Evolutionary conservation across 2,113 vertebrate species (phyloP), one percentile per base, ranked within the genome.

Genomic region (Phalacrocorax carbo): DNA sequence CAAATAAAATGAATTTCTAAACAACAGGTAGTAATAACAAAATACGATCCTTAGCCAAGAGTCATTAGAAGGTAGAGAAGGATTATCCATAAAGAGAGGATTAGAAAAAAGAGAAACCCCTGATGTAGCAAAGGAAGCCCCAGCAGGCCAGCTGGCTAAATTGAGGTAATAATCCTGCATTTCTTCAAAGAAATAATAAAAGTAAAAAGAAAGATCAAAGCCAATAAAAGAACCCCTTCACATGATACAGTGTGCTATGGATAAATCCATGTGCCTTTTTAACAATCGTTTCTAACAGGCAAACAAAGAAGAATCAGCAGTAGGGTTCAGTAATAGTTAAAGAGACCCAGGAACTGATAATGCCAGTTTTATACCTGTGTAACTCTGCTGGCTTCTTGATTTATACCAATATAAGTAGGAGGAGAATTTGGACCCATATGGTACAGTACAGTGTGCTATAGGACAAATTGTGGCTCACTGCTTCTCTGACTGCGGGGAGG

Each of bases 21-120:
- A 97, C 98, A 97, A 98, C 98, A 98, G 98, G 98, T 98, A 98
- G 98, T 98, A 98, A 98, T 98, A 97, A 97, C 97, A 95, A 97
- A 97, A 96, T 78, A 94, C 15, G 9, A 81, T 96, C 89, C 40
- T 64, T 70, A 97, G 97, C 95, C 97, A 94, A 96, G 95, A 97
- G 97, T 95, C 95, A 95, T 98, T 98, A 98, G 94, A 97, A 96
- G 88, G 95, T 73, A 94, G 66, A 90, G 91, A 95, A 95, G 90
- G 96, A 98, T 98, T 98, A 98, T 97, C 95, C 95, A 61, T 81
- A 97, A 98, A 96, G 98, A 97, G 95, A 97, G 97, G 97, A 97
- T 98, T 98, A 98, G 92, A 90, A 98, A 98, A 96, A 95, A 88
- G 84, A 97, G 97, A 97, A 97, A 97, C 86, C 88, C 79, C 60